phyloP scores from a whole-genome alignment of 2,113 vertebrate genomes.

The Antigone vipio region DNA sequence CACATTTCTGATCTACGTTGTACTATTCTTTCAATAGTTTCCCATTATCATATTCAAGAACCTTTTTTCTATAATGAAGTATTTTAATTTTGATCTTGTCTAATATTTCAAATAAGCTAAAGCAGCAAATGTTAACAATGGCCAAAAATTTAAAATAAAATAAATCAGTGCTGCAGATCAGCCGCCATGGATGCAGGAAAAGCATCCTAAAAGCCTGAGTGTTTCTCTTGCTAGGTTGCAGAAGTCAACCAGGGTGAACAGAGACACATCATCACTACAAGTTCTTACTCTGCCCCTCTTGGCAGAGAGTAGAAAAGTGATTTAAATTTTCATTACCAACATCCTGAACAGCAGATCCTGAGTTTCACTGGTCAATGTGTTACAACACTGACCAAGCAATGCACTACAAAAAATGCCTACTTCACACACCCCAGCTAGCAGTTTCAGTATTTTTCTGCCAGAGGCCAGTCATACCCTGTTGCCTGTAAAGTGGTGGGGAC shows the following conservation, averaged over 20 bases:
- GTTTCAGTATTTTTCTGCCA: neutral
- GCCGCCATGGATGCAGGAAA: neutral
- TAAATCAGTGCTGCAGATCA: neutral
- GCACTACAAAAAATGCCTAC: neutral
- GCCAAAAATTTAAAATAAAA: neutral
- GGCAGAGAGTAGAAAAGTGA: neutral
- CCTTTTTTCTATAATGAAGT: neutral
- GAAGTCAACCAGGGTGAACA: neutral
- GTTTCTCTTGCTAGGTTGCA: neutral
- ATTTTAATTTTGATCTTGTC: neutral
- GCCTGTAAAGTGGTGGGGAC: neutral
- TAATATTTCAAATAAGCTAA: neutral
- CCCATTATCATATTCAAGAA: neutral
- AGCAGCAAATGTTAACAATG: neutral
- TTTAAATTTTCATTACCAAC: neutral
- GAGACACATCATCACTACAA: neutral
- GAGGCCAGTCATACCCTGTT: neutral
- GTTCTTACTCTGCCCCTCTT: neutral
- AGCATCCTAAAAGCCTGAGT: neutral
- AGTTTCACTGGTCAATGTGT: neutral
- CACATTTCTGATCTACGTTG: neutral
- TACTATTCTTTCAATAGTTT: neutral
- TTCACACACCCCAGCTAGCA: neutral
- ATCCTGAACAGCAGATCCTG: neutral
- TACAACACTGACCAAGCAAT: neutral